Percentiles rank a stretch among this genome's conserved stretches.
Conservation (phyloP, 1,140 invertebrate species). For the Palaemon carinicauda region DNA sequence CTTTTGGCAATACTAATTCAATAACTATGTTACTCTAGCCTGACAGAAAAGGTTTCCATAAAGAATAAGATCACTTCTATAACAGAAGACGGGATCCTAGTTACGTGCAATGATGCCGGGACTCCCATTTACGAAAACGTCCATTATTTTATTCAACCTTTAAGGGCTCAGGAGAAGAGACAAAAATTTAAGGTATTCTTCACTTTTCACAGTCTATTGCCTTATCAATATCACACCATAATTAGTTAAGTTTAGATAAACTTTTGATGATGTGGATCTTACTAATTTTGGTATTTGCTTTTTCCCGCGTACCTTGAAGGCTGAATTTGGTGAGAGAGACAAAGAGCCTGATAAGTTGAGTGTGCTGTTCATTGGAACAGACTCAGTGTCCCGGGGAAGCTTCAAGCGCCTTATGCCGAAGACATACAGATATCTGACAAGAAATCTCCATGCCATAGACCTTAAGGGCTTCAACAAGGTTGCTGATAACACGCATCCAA, state of each 20-base stretch:
- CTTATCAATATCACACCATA: no score
- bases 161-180: no score
- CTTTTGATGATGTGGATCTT: background rate
- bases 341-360: conserved; percentile 14
- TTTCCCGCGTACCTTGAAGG: background rate
- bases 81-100: no score
- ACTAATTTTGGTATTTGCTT: background rate
- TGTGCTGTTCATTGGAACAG: conserved; percentile 12
- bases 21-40: no score
- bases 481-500: conserved; percentile 67
- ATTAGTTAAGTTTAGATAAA: background rate
- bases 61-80: no score
- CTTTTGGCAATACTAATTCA: no score
- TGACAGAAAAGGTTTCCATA: no score
- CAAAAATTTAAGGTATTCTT: no score
- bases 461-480: conserved; percentile 66
- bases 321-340: background rate
- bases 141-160: no score
- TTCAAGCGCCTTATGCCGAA: conserved; percentile 9
- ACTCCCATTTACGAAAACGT: no score
- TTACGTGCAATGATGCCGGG: no score
- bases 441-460: conserved; percentile 63
- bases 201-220: no score
- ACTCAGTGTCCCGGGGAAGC: conserved; percentile 12
- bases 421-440: conserved; percentile 57